Conservation (phyloP, 2,113 vertebrate genomes). For the Athene noctua region DNA sequence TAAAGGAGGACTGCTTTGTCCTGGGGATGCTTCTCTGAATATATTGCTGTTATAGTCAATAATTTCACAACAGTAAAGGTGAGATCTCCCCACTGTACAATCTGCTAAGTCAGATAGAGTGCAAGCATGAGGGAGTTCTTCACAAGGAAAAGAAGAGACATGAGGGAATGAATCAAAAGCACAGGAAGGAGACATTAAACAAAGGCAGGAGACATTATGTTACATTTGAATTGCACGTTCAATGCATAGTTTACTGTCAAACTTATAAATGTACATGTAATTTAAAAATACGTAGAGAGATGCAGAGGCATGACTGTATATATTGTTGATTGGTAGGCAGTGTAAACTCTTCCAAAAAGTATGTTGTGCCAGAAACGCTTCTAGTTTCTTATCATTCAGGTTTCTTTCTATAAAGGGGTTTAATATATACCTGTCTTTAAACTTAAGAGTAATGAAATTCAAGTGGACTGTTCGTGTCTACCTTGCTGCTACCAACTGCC, state of each 20-base stretch:
- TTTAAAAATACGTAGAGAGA: background rate
- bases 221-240: background rate
- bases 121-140: background rate
- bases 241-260: background rate
- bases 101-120: background rate
- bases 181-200: background rate
- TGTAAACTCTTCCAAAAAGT: background rate
- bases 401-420: background rate
- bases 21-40: background rate
- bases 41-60: background rate
- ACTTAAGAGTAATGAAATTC: background rate
- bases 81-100: background rate
- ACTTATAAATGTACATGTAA: background rate
- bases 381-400: background rate
- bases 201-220: background rate
- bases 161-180: background rate
- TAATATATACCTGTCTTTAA: background rate
- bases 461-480: background rate
- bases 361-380: background rate
- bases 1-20: background rate
- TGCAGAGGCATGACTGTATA: background rate
- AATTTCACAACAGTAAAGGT: background rate
- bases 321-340: rapidly evolving
- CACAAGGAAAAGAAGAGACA: background rate
- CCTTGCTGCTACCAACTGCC: background rate